Percentiles rank a stretch among this genome's conserved stretches.
Conservation (phyloP, 1,140 invertebrate genomes). For the Trichonephila clavata region DNA sequence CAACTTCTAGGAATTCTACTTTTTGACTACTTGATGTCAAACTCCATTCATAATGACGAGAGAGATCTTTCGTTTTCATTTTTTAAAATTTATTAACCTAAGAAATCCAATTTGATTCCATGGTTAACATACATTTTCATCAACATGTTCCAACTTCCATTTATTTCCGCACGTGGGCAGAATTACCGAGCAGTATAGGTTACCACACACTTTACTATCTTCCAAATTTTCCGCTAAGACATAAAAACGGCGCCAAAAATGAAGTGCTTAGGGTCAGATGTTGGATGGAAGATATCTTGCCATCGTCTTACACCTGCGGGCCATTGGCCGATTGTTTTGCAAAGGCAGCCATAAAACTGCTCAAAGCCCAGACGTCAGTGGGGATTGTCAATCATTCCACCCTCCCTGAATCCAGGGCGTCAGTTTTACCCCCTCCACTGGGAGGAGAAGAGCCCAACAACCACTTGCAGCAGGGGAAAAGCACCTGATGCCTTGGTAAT, state of each 20-base stretch:
- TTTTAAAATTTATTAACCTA: too few relatives aligned
- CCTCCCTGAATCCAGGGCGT: neutral
- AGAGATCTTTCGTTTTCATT: too few relatives aligned
- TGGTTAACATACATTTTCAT: too few relatives aligned
- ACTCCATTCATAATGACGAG: too few relatives aligned
- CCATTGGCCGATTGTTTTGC: neutral
- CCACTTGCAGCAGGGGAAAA: constrained; percentile 50
- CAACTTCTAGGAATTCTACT: too few relatives aligned
- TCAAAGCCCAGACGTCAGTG: neutral
- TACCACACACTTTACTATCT: too few relatives aligned
- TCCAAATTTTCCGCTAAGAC: neutral
- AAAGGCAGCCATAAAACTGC: constrained; percentile 23
- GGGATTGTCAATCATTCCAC: too few relatives aligned
- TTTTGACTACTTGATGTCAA: too few relatives aligned
- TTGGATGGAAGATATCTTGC: neutral
- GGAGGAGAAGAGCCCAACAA: neutral
- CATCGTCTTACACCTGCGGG: neutral
- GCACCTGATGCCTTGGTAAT: constrained; percentile 70
- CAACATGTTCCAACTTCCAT: too few relatives aligned
- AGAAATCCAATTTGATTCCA: too few relatives aligned
- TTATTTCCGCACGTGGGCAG: too few relatives aligned
- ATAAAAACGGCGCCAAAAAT: constrained; percentile 22
- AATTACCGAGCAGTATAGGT: too few relatives aligned
- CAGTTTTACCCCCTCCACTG: neutral
- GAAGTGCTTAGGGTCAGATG: neutral